Evolutionary conservation across 2,797 vertebrate genomes (phyloP).

Genomic region (Falco columbarius): DNA sequence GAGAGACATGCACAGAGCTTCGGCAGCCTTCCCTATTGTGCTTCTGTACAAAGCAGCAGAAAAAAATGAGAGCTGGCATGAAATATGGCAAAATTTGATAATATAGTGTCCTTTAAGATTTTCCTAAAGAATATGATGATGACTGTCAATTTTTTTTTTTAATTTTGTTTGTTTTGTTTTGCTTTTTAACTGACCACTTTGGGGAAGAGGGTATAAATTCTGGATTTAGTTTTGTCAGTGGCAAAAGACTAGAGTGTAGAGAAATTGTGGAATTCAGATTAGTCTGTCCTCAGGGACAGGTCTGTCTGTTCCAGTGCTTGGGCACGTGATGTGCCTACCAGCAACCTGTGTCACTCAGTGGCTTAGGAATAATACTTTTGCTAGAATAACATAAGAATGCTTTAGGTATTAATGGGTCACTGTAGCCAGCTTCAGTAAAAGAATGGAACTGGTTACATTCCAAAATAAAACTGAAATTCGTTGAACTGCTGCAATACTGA

Average conservation of each 20-base stretch:
- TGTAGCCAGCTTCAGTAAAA: constrained; percentile 24
- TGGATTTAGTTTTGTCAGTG: not conserved
- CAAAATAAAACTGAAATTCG: constrained; percentile 21
- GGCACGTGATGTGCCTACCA: constrained; percentile 42
- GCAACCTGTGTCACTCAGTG: not conserved
- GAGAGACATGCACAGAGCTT: not conserved
- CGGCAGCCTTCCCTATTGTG: not conserved
- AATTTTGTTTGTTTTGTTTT: not conserved
- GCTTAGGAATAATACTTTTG: not conserved
- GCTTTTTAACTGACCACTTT: not conserved
- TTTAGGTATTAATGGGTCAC: not conserved
- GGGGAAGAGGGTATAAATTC: not conserved
- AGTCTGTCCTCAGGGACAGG: constrained; percentile 1
- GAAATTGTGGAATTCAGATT: constrained; percentile 36
- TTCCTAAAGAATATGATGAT: not conserved
- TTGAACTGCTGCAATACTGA: constrained; percentile 2
- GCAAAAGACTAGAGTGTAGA: not conserved
- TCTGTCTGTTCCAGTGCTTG: not conserved
- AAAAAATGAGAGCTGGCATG: not conserved
- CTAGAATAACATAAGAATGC: not conserved
- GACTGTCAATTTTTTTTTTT: too few species aligned
- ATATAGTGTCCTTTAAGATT: not conserved
- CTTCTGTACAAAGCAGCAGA: not conserved
- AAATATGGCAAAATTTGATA: not conserved
- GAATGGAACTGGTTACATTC: not conserved